Conservation (phyloP, 1,140 invertebrate species). For the Drosophila sproati region DNA sequence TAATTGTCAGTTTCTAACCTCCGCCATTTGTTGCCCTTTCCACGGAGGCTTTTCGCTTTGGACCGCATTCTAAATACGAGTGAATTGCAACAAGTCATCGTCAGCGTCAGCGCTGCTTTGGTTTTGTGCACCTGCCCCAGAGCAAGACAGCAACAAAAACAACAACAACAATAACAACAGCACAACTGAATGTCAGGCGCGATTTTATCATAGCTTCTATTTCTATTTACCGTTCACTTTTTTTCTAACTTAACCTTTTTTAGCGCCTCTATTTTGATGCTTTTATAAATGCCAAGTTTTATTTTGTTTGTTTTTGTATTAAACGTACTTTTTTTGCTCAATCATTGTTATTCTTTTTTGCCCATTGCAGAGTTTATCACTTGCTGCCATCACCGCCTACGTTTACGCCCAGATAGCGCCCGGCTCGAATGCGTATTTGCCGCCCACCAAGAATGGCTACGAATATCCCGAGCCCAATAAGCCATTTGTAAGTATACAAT, state of each 20-base stretch:
- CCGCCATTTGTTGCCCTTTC: slow-evolving; percentile 73
- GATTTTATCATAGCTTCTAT: slow-evolving; percentile 74
- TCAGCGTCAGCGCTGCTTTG: slow-evolving; percentile 13
- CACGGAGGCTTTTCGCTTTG: slow-evolving; percentile 12
- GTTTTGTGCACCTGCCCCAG: slow-evolving; percentile 46
- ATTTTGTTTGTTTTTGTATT: slow-evolving; percentile 9
- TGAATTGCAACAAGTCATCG: slow-evolving; percentile 45
- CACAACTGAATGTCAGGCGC: slow-evolving; percentile 68
- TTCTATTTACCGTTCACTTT: slow-evolving; percentile 75
- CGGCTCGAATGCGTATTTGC: slow-evolving; percentile 87
- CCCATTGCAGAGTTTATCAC: slow-evolving; percentile 74
- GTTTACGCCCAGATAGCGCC: slow-evolving; percentile 79
- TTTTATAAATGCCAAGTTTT: slow-evolving; percentile 32
- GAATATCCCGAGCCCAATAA: slow-evolving; percentile 75
- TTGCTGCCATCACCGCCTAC: slow-evolving; percentile 74
- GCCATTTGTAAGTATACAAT: slow-evolving; percentile 70
- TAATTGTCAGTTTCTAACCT: slow-evolving; percentile 55
- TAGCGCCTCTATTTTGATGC: slow-evolving; percentile 18
- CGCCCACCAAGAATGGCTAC: slow-evolving; percentile 85
- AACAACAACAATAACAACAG: slow-evolving; percentile 7
- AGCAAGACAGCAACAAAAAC: slow-evolving; percentile 37
- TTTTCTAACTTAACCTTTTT: slow-evolving; percentile 63
- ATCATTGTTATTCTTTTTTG: slow-evolving; percentile 9
- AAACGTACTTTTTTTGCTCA: not conserved
- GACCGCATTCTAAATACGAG: slow-evolving; percentile 66